phyloP scores from a whole-genome alignment of 1,140 invertebrate genomes.

The Euura saliciscinereae region DNA sequence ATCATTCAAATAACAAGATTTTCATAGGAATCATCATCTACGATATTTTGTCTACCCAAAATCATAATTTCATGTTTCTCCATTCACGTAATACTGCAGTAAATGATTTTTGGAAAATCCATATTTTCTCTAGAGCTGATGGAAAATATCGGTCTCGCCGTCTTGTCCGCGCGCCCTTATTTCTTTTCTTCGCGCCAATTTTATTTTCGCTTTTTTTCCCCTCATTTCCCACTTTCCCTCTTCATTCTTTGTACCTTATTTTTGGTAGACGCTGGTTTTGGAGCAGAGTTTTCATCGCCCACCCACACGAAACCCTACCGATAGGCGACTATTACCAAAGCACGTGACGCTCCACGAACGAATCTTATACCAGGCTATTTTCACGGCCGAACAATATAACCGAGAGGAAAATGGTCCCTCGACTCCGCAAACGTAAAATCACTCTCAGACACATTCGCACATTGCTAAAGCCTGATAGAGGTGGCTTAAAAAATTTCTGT shows the following conservation, averaged over 20 bases:
- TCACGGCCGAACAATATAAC: background rate
- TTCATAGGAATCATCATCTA: too few relatives aligned
- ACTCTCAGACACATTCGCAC: background rate
- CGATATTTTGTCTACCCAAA: too few relatives aligned
- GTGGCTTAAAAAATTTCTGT: too few relatives aligned
- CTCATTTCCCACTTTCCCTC: background rate
- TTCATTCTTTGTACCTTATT: background rate
- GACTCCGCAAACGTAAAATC: background rate
- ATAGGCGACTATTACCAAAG: background rate
- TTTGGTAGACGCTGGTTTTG: background rate
- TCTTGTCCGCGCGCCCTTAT: too few relatives aligned
- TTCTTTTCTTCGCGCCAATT: too few relatives aligned
- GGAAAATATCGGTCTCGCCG: too few relatives aligned
- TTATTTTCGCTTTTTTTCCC: background rate
- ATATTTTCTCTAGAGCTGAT: too few relatives aligned
- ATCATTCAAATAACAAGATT: too few relatives aligned
- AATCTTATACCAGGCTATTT: background rate
- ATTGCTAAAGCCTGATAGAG: background rate
- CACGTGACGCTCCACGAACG: background rate
- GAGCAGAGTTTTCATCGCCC: background rate
- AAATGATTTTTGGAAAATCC: too few relatives aligned
- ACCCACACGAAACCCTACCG: slow-evolving; percentile 1
- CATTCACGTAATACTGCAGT: too few relatives aligned
- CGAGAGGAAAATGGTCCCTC: background rate
- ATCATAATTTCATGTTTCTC: too few relatives aligned